phyloP scores from a whole-genome alignment of 2,888 invertebrate genomes.

The Drosophila kuntzei region DNA sequence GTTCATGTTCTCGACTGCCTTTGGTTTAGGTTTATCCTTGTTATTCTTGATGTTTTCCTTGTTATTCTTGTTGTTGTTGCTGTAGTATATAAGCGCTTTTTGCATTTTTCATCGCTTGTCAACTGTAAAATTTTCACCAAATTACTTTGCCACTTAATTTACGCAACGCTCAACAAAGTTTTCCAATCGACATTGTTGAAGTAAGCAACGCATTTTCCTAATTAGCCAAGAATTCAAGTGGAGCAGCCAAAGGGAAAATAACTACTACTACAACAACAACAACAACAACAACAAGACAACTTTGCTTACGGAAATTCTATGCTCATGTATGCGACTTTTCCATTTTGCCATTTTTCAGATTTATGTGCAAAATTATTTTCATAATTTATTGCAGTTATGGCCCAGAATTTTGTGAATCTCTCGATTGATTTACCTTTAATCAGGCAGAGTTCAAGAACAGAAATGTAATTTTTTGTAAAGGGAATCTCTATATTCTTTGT shows the following conservation, averaged over 20 bases:
- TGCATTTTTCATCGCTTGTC: constrained; percentile 51
- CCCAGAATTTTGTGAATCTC: background rate
- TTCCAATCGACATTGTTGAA: constrained; percentile 46
- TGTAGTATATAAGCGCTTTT: constrained; percentile 31
- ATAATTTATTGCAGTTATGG: constrained; percentile 4
- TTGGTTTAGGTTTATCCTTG: constrained; percentile 43
- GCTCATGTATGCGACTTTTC: background rate
- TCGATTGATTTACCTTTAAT: background rate
- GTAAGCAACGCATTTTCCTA: constrained; percentile 61
- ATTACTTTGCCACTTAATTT: constrained; percentile 60
- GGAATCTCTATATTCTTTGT: too few relatives aligned
- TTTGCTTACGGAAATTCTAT: background rate
- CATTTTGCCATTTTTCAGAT: constrained; percentile 6
- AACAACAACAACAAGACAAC: background rate
- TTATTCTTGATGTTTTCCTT: constrained; percentile 25
- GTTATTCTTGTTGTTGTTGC: constrained; percentile 12
- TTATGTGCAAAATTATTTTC: constrained; percentile 3
- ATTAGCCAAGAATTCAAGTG: constrained; percentile 51
- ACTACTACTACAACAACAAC: background rate
- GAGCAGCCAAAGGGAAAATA: constrained; percentile 7
- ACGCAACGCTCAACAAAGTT: constrained; percentile 51
- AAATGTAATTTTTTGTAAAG: background rate
- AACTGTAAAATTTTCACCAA: constrained; percentile 41
- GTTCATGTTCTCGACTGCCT: constrained; percentile 7
- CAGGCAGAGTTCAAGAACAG: background rate